Evolutionary conservation across 2,797 vertebrate genomes (phyloP).

Genomic region (Kryptopterus vitreolus): DNA sequence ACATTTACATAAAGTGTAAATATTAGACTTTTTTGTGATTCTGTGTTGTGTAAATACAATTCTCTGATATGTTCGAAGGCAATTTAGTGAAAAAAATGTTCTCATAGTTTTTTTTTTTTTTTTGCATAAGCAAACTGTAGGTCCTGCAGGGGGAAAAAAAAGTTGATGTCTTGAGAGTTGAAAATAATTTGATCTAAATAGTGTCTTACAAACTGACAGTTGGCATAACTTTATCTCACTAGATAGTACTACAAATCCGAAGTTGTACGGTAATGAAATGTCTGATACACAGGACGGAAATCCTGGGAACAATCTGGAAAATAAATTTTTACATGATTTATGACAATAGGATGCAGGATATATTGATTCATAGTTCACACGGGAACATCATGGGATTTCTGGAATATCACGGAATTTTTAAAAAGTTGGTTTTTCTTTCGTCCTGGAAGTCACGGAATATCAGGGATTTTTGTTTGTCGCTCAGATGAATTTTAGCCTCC

Average conservation of each 20-base stretch:
- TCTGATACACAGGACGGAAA: neutral
- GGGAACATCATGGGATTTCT: no score
- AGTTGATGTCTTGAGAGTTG: neutral
- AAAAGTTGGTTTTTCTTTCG: no score
- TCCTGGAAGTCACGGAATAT: no score
- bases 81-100: neutral
- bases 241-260: neutral
- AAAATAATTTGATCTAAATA: neutral
- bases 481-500: no score
- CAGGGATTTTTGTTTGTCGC: no score
- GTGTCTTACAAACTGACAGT: neutral
- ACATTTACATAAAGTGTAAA: no score
- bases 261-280: neutral
- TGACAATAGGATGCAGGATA: no score
- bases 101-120: neutral
- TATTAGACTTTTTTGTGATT: neutral
- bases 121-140: neutral
- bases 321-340: no score
- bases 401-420: no score
- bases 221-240: neutral
- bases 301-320: neutral
- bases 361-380: no score
- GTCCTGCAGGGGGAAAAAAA: neutral
- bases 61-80: neutral
- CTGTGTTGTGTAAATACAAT: no score